Evolutionary conservation across 2,888 invertebrate species (phyloP), one percentile per base, ranked within the genome.

Genomic region (Melanargia galathea): DNA sequence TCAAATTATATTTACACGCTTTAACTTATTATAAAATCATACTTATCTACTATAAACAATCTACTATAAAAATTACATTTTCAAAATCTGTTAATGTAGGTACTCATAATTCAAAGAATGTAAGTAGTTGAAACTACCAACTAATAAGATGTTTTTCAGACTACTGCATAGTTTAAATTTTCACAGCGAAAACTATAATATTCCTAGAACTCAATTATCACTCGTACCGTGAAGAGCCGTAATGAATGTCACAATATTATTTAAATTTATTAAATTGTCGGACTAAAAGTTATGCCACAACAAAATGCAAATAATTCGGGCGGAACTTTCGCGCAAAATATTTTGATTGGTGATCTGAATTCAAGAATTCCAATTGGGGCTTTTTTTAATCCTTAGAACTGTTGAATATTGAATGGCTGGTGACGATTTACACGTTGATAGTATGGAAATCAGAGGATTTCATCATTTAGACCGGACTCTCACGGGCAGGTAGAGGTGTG

Each of bases 361-460:
- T 56, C 55, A 16, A n/a, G 55, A 56, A 56, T 56, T 43, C 55
- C 55, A 56, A 56, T 56, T 43, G 43, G 43, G 43, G 55, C 24
- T 26, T 56, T 16, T 40, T 56, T 43, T 56, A 56, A 56, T 56
- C 43, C 55, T 56, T 40, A 56, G 40, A 43, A 40, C 6, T 16
- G 40, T 35, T 43, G 55, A 56, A 56, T 56, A 43, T 38, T 26
- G 43, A 16, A 49, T 56, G 24, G 43, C 10, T n/a, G 24, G 8
- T 24, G 43, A 30, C 30, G 30, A 30, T 10, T 40, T n/a, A 10
- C 43, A 43, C 26, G 43, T 40, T 22, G 55, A 40, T 56, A 8
- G 22, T 43, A 56, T 56, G 55, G 3, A 40, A 43, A 43, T 43
- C 24, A 16, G 26, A 8, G 22, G 24, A 24, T 24, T 56, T 40